These are phyloP conservation scores for Peribatodes rhomboidaria DNA, from an alignment of 2,888 invertebrate species.

Conservation along the genomic window DNA sequence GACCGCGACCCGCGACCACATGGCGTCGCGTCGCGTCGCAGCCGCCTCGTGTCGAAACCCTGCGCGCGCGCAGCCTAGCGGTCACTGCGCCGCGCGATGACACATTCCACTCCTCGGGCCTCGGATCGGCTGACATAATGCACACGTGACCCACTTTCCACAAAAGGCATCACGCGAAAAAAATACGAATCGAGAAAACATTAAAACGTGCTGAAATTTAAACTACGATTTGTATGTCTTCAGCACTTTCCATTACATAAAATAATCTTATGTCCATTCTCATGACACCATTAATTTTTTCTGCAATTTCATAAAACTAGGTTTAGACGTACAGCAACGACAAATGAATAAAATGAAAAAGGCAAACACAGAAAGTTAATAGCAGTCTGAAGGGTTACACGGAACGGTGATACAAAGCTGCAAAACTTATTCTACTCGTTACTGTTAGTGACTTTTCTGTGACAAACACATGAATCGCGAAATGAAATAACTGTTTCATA, in stretches of 20 bases:
- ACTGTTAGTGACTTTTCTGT: too few relatives aligned
- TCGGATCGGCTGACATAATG: slow-evolving; percentile 15
- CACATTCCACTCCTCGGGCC: background rate
- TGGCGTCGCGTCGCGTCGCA: background rate
- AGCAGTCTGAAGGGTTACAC: too few relatives aligned
- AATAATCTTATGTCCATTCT: too few relatives aligned
- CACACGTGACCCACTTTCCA: slow-evolving; percentile 13
- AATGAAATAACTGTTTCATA: too few relatives aligned
- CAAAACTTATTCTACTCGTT: too few relatives aligned
- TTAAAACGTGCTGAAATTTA: background rate
- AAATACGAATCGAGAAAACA: background rate
- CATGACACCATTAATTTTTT: background rate
- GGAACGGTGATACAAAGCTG: too few relatives aligned
- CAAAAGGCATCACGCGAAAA: slow-evolving; percentile 4
- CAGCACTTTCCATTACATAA: background rate
- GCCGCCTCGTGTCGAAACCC: slow-evolving; percentile 3
- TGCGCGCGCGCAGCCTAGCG: background rate
- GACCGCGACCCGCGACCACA: background rate
- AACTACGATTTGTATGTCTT: too few relatives aligned
- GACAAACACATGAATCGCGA: too few relatives aligned
- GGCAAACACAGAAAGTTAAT: too few relatives aligned
- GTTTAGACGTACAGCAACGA: too few relatives aligned
- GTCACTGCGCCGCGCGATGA: slow-evolving; percentile 16
- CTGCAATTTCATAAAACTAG: background rate
- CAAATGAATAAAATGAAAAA: too few relatives aligned